phyloP scores from a whole-genome alignment of 2,888 invertebrate species.

The Thysanoteuthis rhombus region DNA sequence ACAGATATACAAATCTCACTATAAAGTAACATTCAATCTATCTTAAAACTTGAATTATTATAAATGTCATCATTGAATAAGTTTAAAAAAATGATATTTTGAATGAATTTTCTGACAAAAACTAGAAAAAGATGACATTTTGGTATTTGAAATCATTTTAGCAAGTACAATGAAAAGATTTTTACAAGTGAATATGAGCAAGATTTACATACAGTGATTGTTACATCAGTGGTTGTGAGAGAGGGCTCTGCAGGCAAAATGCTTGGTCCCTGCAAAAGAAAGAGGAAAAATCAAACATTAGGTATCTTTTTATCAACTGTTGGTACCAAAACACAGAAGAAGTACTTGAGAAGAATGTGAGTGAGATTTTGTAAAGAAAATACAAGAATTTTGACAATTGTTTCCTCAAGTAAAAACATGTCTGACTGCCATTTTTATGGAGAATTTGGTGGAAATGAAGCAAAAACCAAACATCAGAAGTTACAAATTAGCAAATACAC shows the following conservation, averaged over 20 bases:
- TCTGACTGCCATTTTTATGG: too few relatives aligned
- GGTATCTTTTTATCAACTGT: neutral
- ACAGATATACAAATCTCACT: too few relatives aligned
- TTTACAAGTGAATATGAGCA: neutral
- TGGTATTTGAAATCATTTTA: neutral
- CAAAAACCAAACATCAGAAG: too few relatives aligned
- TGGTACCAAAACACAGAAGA: neutral
- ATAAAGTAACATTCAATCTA: too few relatives aligned
- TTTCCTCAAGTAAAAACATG: too few relatives aligned
- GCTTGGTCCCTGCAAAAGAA: slow-evolving; percentile 41
- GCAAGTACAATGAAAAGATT: neutral
- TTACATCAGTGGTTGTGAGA: neutral
- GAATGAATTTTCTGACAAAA: neutral
- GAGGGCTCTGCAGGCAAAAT: slow-evolving; percentile 1
- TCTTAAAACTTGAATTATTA: too few relatives aligned
- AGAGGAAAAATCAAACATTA: neutral
- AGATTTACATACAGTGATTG: neutral
- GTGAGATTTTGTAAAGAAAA: too few relatives aligned
- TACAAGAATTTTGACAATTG: too few relatives aligned
- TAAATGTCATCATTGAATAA: neutral
- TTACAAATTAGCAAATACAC: too few relatives aligned
- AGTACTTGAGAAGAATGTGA: too few relatives aligned
- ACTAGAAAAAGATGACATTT: neutral
- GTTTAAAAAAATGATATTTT: too few relatives aligned
- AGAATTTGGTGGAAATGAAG: too few relatives aligned